These are phyloP conservation scores for Nyctereutes procyonoides DNA, from an alignment of 2,113 vertebrate species.

Conservation along the genomic window DNA sequence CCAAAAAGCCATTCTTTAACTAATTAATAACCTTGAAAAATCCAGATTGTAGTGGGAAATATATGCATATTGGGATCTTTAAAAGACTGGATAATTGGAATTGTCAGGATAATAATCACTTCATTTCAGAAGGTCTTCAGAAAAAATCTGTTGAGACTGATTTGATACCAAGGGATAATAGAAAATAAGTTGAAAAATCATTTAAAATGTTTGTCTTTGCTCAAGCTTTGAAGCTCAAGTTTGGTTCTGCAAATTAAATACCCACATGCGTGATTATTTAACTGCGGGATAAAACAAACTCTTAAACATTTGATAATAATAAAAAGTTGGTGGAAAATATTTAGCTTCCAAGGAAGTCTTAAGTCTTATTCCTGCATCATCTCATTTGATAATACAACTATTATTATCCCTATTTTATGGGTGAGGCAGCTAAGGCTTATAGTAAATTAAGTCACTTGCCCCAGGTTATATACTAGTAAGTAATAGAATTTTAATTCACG, in stretches of 20 bases:
- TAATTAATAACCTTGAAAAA: conserved; percentile 16
- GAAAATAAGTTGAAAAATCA: conserved; percentile 35
- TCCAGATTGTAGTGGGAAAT: background rate
- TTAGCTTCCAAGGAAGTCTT: conserved; percentile 13
- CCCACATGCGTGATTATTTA: background rate
- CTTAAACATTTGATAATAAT: background rate
- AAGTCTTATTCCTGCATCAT: background rate
- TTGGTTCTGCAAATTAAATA: conserved; percentile 8
- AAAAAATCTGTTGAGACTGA: background rate
- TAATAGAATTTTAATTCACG: conserved; percentile 45
- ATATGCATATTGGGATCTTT: background rate
- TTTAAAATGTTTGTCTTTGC: background rate
- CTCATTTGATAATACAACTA: background rate
- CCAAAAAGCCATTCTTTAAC: background rate
- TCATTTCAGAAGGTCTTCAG: background rate
- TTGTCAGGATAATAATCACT: conserved; percentile 5
- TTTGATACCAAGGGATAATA: background rate
- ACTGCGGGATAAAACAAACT: background rate
- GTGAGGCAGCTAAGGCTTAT: background rate
- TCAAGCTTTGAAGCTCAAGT: background rate
- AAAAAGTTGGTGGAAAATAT: conserved; percentile 20
- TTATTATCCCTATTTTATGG: background rate
- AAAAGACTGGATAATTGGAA: conserved; percentile 7
- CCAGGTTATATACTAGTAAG: background rate
- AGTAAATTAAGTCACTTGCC: background rate